These are phyloP conservation scores for Myathropa florea DNA, from an alignment of 2,888 invertebrate species.

Conservation along the genomic window DNA sequence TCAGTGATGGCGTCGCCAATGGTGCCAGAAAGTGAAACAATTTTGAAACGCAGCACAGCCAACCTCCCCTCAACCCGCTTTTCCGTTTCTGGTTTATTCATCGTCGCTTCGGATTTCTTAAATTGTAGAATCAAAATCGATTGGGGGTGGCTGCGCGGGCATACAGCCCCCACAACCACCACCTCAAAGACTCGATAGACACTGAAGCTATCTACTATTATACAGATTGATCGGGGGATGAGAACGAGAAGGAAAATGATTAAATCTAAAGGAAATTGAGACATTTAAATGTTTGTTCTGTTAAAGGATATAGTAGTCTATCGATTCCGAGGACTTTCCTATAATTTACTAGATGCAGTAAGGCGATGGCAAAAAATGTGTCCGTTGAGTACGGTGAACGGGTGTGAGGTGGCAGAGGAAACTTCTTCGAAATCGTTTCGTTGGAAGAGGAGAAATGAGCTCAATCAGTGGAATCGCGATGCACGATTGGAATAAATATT, in stretches of 20 bases:
- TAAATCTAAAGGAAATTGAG: conserved; percentile 72
- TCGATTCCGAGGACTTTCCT: conserved; percentile 56
- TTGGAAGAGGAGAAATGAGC: conserved; percentile 52
- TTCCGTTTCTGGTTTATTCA: conserved; percentile 20
- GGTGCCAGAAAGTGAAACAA: conserved; percentile 55
- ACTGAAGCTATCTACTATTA: conserved; percentile 2
- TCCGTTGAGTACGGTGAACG: neutral
- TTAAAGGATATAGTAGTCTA: conserved; percentile 65
- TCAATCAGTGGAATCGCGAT: conserved; percentile 57
- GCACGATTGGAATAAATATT: conserved; percentile 68
- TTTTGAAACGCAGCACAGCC: conserved; percentile 22
- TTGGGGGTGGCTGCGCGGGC: neutral
- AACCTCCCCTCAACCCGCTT: neutral
- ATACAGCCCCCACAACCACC: neutral
- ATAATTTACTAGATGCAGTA: conserved; percentile 62
- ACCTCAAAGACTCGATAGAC: neutral
- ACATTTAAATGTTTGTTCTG: conserved; percentile 71
- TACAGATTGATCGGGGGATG: conserved; percentile 52
- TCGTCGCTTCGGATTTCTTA: conserved; percentile 44
- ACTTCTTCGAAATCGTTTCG: too few relatives aligned
- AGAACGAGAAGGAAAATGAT: conserved; percentile 57
- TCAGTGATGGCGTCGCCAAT: neutral
- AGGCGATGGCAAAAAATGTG: conserved; percentile 21
- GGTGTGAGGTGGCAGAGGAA: neutral
- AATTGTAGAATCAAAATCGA: conserved; percentile 50